These are phyloP conservation scores for Sycophila sp. DNA, from an alignment of 1,140 invertebrate genomes.

Conservation along the genomic window DNA sequence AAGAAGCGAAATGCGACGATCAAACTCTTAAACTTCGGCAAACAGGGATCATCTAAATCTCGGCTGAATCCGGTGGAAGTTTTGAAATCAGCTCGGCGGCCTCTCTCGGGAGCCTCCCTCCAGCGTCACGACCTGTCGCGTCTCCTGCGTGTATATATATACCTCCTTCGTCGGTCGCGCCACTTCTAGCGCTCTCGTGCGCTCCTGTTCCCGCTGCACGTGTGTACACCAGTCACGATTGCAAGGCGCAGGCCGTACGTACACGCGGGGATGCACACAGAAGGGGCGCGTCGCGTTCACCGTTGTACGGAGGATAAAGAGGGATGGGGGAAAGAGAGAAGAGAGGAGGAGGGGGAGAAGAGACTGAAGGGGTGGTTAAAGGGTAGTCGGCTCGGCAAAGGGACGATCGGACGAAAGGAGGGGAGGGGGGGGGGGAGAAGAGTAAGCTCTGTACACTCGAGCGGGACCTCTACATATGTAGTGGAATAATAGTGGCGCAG, in stretches of 20 bases:
- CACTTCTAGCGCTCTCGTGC: not conserved
- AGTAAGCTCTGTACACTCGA: not conserved
- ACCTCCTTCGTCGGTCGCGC: not conserved
- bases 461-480: conserved; percentile 20
- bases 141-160: no score
- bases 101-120: no score
- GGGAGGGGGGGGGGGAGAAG: not conserved
- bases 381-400: not conserved
- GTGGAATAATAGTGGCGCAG: conserved; percentile 32
- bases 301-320: not conserved
- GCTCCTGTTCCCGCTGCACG: not conserved
- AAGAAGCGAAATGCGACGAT: no score
- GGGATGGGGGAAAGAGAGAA: not conserved
- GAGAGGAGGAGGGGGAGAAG: not conserved
- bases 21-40: no score
- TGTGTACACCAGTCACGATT: not conserved
- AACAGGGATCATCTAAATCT: no score
- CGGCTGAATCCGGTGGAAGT: no score
- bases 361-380: not conserved
- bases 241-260: no score
- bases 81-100: no score
- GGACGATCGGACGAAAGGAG: not conserved
- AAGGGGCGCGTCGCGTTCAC: not conserved
- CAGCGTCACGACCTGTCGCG: no score
- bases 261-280: no score